Percentiles rank a stretch among this genome's conserved stretches.
Evolutionary conservation across 2,113 vertebrate species (phyloP).

Genomic region (Enhydra lutris): DNA sequence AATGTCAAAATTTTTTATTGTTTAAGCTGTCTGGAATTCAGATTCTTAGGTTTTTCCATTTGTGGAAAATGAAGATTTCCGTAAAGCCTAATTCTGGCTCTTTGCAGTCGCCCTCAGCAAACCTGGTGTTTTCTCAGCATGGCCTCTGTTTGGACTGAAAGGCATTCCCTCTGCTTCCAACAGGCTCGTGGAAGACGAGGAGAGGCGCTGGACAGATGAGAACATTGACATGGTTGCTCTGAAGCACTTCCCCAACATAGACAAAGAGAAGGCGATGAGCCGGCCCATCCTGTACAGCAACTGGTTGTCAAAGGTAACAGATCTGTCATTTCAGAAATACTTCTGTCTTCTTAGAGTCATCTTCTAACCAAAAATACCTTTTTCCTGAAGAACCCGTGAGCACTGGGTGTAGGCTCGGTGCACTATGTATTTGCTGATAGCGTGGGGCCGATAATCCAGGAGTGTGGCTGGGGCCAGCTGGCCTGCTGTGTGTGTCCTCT

Average conservation of each 20-base stretch:
- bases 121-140: rapidly evolving
- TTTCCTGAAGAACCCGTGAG: background rate
- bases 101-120: rapidly evolving
- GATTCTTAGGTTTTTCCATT: background rate
- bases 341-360: too few relatives aligned
- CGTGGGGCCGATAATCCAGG: background rate
- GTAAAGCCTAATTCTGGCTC: background rate
- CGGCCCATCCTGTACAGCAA: constrained; percentile 98
- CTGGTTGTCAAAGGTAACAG: constrained; percentile 95
- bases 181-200: constrained; percentile 97
- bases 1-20: background rate
- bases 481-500: background rate
- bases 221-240: constrained; percentile 96
- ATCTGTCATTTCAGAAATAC: rapidly evolving
- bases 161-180: background rate
- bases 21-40: background rate
- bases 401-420: rapidly evolving
- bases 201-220: constrained; percentile 98
- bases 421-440: rapidly evolving
- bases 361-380: background rate
- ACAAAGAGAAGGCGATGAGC: constrained; percentile 94
- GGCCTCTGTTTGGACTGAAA: too few relatives aligned
- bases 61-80: background rate
- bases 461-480: background rate
- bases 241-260: constrained; percentile 98